Evolutionary conservation across 2,113 vertebrate species (phyloP), one percentile per base, ranked within the genome.

Genomic region (Hystrix brachyura): DNA sequence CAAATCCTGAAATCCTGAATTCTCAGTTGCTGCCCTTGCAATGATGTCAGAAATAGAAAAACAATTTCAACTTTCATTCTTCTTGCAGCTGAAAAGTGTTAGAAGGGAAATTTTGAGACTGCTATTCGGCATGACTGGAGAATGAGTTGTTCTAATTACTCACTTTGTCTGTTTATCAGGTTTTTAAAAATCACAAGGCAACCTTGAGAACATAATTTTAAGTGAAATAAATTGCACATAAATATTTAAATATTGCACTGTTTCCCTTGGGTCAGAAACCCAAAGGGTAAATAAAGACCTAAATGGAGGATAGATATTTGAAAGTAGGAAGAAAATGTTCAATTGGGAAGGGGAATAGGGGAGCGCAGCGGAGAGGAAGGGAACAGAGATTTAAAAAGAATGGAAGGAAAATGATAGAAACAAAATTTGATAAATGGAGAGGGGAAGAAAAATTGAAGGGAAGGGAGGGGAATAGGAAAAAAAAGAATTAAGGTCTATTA

Each of bases 21-120:
- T 72, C 90, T 90, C 62, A 19, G 64, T 82, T n/a, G 0, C 38
- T 46, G 90, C 29, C 57, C 67, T 53, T 59, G 34, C 11, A 23
- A 67, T 13, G 51, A 51, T 43, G 59, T 71, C 94, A 94, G 74
- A 72, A 93, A 97, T 34, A 95, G 91, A 96, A 79, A 84, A 78
- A 64, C 0, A 3, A 55, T 48, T 72, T 84, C n/a, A 27, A 67
- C 34, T n/a, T 55, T 57, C 72, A 32, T 67, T 95, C 55, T 83
- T 53, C 82, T 69, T 21, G 55, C 84, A 90, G 93, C 72, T 91
- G 81, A 85, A 72, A 67, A 57, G 62, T 43, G 46, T 21, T 34
- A 13, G 10, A 32, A 51, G 48, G 72, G 64, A 87, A 69, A 72
- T 78, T 48, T 15, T 64, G 48, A 65, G 88, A 55, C 46, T 78